A percentile compares a stretch with the other conserved stretches of the same genome.
These are phyloP conservation scores for Catocala fraxini DNA, from an alignment of 2,888 invertebrate genomes.

Conservation along the genomic window DNA sequence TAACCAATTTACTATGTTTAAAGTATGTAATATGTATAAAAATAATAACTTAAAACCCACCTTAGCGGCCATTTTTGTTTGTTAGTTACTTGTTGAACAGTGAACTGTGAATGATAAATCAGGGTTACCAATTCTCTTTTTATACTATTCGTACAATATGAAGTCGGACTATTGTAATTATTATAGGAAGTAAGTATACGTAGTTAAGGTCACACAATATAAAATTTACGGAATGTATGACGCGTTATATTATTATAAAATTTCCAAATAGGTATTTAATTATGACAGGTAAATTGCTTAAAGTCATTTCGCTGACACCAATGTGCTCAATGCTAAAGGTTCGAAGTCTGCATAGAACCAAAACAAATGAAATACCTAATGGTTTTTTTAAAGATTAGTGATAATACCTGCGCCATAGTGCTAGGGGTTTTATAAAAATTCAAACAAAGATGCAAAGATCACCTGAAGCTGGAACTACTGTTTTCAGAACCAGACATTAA, in stretches of 20 bases:
- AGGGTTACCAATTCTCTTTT: slow-evolving; percentile 68
- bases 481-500: too few relatives aligned
- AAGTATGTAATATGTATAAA: background rate
- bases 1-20: too few relatives aligned
- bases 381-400: too few relatives aligned
- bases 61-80: slow-evolving; percentile 83
- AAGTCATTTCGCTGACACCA: background rate
- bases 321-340: too few relatives aligned
- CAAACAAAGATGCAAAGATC: too few relatives aligned
- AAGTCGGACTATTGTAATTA: slow-evolving; percentile 1
- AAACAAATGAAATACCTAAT: too few relatives aligned
- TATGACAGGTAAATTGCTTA: background rate
- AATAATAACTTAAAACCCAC: slow-evolving; percentile 51
- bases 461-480: too few relatives aligned
- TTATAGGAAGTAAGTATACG: slow-evolving; percentile 81
- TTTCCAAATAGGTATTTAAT: background rate
- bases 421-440: too few relatives aligned
- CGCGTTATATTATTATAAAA: background rate
- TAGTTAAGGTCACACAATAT: slow-evolving; percentile 74
- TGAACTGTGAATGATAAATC: slow-evolving; percentile 80
- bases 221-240: slow-evolving; percentile 4
- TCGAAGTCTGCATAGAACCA: too few relatives aligned
- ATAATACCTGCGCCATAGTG: too few relatives aligned
- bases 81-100: slow-evolving; percentile 77
- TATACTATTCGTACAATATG: slow-evolving; percentile 50